These are phyloP conservation scores for Campylomormyrus tamandua DNA, from an alignment of 2,113 vertebrate species.

Conservation along the genomic window DNA sequence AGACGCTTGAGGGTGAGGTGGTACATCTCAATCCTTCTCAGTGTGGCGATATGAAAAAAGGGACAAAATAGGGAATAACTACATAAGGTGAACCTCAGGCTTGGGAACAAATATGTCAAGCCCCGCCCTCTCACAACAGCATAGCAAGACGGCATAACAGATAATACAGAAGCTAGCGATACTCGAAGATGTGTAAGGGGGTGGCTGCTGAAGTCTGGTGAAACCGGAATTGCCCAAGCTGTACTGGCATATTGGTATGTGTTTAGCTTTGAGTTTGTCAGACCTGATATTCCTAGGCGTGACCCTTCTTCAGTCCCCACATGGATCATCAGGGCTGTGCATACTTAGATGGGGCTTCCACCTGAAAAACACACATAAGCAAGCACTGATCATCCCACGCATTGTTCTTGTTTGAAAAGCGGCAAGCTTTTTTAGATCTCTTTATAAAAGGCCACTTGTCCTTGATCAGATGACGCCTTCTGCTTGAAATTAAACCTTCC, in stretches of 20 bases:
- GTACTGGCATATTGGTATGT: neutral
- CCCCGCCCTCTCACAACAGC: neutral
- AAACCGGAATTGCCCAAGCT: neutral
- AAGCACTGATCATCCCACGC: neutral
- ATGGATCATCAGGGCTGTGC: neutral
- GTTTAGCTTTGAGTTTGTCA: neutral
- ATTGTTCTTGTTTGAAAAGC: neutral
- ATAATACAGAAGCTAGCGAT: neutral
- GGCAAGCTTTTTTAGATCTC: neutral
- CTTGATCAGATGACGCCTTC: neutral
- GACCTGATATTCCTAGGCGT: neutral
- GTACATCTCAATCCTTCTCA: neutral
- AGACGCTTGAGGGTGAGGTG: neutral
- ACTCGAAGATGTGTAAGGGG: neutral
- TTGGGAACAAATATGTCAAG: neutral
- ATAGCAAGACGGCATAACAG: neutral
- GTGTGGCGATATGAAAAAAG: neutral
- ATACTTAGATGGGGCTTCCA: neutral
- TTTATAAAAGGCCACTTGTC: neutral
- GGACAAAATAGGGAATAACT: neutral
- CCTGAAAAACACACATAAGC: neutral
- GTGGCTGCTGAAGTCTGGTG: neutral
- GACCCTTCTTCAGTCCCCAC: neutral
- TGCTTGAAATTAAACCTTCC: neutral
- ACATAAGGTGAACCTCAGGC: neutral